Conservation (phyloP, 2,113 vertebrate genomes). For the Takifugu bimaculatus region DNA sequence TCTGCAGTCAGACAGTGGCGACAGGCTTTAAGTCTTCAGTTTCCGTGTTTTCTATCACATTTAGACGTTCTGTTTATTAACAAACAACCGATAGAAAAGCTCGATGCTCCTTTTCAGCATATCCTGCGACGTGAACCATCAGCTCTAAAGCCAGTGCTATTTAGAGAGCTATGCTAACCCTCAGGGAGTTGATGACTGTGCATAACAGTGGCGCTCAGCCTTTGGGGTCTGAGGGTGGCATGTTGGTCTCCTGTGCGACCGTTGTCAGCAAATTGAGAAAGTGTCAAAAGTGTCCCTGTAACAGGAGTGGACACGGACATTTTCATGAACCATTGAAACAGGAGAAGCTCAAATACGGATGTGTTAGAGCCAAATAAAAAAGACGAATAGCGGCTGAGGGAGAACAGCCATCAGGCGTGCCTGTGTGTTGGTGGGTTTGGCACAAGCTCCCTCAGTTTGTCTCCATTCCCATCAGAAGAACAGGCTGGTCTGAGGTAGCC, state of each 20-base stretch:
- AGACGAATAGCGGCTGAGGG: slow-evolving; percentile 13
- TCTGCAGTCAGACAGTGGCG: not conserved
- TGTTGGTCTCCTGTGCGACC: slow-evolving; percentile 8
- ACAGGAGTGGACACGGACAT: not conserved
- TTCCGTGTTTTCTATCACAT: not conserved
- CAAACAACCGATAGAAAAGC: too few relatives aligned
- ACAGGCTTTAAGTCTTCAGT: slow-evolving; percentile 5
- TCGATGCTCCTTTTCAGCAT: too few relatives aligned
- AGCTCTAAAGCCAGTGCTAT: slow-evolving; percentile 9
- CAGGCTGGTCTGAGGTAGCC: slow-evolving; percentile 40
- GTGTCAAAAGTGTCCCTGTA: not conserved
- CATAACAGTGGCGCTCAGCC: slow-evolving; percentile 15
- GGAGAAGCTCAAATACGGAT: slow-evolving; percentile 24
- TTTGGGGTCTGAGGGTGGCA: slow-evolving; percentile 17
- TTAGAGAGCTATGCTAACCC: slow-evolving; percentile 16
- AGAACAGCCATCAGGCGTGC: slow-evolving; percentile 18
- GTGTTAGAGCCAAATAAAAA: slow-evolving; percentile 30
- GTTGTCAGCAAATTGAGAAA: not conserved
- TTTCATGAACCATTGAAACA: slow-evolving; percentile 20
- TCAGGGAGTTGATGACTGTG: slow-evolving; percentile 1
- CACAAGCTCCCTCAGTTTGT: slow-evolving; percentile 31
- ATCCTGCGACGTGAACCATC: slow-evolving; percentile 3
- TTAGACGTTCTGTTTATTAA: slow-evolving; percentile 2
- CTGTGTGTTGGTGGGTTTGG: slow-evolving; percentile 21
- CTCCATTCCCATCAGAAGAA: slow-evolving; percentile 53